phyloP scores from a whole-genome alignment of 2,888 invertebrate species.

The Eupithecia centaureata region DNA sequence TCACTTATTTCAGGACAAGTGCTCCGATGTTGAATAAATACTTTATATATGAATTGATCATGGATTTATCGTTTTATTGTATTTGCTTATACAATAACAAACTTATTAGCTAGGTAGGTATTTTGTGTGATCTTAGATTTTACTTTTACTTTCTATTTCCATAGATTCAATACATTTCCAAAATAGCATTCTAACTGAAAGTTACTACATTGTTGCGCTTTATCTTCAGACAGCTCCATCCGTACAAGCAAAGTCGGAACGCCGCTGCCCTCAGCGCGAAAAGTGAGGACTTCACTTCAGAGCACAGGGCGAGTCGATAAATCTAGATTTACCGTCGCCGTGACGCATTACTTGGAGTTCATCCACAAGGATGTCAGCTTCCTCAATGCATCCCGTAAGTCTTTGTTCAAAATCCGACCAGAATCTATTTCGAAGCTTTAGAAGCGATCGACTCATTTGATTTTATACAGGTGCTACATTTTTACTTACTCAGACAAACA shows the following conservation, averaged over 20 bases:
- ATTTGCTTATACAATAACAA: no score
- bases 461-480: background rate
- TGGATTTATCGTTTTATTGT: no score
- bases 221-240: slow-evolving; percentile 47
- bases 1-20: no score
- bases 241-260: slow-evolving; percentile 55
- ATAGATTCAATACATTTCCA: background rate
- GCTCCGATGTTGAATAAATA: background rate
- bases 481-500: no score
- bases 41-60: background rate
- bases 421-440: slow-evolving; percentile 8
- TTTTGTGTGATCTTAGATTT: no score
- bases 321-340: slow-evolving; percentile 57
- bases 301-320: slow-evolving; percentile 63
- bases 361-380: slow-evolving; percentile 63
- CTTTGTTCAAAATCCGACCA: slow-evolving; percentile 7
- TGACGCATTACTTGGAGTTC: slow-evolving; percentile 60
- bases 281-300: slow-evolving; percentile 62
- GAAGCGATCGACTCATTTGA: background rate
- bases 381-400: slow-evolving; percentile 62
- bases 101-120: no score
- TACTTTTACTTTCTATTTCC: background rate
- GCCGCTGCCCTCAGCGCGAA: slow-evolving; percentile 63
- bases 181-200: background rate
- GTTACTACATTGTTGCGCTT: slow-evolving; percentile 2